A percentile compares a stretch with the other conserved stretches of the same genome.
These are phyloP conservation scores for Xanthia togata DNA, from an alignment of 2,888 invertebrate genomes.

Conservation along the genomic window DNA sequence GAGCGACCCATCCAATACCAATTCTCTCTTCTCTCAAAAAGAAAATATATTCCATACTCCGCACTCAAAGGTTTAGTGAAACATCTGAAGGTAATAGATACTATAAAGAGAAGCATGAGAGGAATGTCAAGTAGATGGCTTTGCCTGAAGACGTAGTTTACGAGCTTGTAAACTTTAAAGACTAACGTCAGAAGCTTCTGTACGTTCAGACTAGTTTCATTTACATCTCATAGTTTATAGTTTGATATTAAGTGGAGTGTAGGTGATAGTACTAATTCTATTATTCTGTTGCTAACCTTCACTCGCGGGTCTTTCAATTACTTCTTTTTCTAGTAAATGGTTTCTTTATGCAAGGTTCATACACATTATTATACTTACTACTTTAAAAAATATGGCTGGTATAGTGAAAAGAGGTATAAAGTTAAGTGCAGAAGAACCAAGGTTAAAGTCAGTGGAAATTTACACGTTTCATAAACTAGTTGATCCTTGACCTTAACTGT, in stretches of 20 bases:
- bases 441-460: neutral
- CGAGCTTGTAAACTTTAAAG: conserved; percentile 45
- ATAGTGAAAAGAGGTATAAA: neutral
- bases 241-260: conserved; percentile 25
- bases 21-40: conserved; percentile 5
- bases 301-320: neutral
- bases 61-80: conserved; percentile 45
- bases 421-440: neutral
- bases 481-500: neutral
- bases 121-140: conserved; percentile 54
- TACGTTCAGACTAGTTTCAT: conserved; percentile 35
- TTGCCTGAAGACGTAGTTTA: conserved; percentile 39
- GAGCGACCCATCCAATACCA: conserved; percentile 15
- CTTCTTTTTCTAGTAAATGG: neutral
- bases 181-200: conserved; percentile 26
- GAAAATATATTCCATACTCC: conserved; percentile 29
- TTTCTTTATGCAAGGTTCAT: too few species aligned
- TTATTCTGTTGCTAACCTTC: conserved; percentile 1
- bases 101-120: conserved; percentile 41
- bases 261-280: neutral
- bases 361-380: neutral
- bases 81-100: conserved; percentile 44
- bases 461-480: too few species aligned
- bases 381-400: neutral
- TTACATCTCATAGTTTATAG: conserved; percentile 38